A percentile compares a stretch with the other conserved stretches of the same genome.
Evolutionary conservation across 1,140 invertebrate genomes (phyloP).

Genomic region (Amphibalanus amphitrite): DNA sequence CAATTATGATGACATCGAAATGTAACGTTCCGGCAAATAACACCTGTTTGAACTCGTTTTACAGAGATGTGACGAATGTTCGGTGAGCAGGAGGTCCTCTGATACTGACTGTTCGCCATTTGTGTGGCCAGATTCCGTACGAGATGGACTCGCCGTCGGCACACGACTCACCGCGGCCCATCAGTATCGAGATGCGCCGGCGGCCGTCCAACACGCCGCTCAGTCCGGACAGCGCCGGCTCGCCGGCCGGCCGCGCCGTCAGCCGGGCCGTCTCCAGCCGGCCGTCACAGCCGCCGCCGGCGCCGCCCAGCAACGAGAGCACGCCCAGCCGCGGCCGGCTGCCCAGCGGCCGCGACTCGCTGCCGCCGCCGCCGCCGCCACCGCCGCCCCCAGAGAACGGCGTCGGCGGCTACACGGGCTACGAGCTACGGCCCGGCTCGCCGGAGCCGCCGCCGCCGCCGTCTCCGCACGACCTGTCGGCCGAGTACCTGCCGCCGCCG

Average conservation of each 20-base stretch:
- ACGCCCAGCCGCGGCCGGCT: constrained; percentile 24
- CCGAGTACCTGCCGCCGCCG: constrained; percentile 10
- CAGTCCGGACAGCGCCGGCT: constrained; percentile 3
- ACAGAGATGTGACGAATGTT: too few relatives aligned
- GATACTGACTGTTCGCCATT: too few relatives aligned
- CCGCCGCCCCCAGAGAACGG: constrained; percentile 12
- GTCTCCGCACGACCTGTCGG: constrained; percentile 17
- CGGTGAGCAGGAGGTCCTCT: too few relatives aligned
- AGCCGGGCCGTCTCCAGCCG: constrained; percentile 26
- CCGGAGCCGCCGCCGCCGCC: constrained; percentile 21
- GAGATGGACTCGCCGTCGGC: background rate
- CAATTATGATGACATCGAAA: too few relatives aligned
- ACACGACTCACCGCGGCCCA: background rate
- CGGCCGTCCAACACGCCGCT: background rate
- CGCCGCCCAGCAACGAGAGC: constrained; percentile 40
- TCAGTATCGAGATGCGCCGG: background rate
- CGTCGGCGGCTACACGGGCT: constrained; percentile 16
- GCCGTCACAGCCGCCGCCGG: constrained; percentile 69
- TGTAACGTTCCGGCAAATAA: too few relatives aligned
- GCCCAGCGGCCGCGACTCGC: constrained; percentile 24
- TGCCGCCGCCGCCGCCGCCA: constrained; percentile 21
- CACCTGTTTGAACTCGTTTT: too few relatives aligned
- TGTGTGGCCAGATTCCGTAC: background rate
- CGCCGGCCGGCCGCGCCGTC: constrained; percentile 23
- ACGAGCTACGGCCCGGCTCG: constrained; percentile 29